Evolutionary conservation across 64 coral and sea anemone species (phyloP).

Genomic region (Trachythela sp.): DNA sequence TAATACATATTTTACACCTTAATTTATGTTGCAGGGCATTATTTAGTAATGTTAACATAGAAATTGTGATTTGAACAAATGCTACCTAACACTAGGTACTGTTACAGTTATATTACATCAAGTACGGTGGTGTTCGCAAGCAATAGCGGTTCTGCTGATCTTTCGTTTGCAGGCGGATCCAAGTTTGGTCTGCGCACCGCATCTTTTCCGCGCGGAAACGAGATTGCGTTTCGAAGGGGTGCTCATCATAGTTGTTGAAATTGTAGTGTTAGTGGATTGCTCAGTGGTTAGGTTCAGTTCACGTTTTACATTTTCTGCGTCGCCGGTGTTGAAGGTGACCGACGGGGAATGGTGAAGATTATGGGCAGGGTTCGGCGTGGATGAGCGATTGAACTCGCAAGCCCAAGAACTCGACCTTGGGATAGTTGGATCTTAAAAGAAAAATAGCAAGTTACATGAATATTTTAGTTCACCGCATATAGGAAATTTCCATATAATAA

Average conservation of each 20-base stretch:
- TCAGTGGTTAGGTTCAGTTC: constrained; percentile 58
- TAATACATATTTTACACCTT: too few relatives aligned
- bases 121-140: background rate
- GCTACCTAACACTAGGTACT: background rate
- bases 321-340: background rate
- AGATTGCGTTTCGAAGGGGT: background rate
- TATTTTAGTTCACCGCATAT: background rate
- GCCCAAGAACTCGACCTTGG: background rate
- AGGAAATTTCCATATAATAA: background rate
- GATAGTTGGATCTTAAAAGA: background rate
- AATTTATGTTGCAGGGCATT: too few relatives aligned
- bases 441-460: background rate
- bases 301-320: background rate
- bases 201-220: constrained; percentile 51
- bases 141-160: background rate
- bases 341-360: background rate
- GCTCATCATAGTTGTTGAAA: background rate
- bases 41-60: too few relatives aligned
- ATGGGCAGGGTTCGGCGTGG: background rate
- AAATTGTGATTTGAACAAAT: background rate
- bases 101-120: background rate
- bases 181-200: constrained; percentile 63
- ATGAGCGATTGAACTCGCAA: background rate
- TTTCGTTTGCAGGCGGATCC: constrained; percentile 69
- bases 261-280: constrained; percentile 25